Evolutionary conservation across 2,888 invertebrate genomes (phyloP).

Genomic region (Eledone cirrhosa): DNA sequence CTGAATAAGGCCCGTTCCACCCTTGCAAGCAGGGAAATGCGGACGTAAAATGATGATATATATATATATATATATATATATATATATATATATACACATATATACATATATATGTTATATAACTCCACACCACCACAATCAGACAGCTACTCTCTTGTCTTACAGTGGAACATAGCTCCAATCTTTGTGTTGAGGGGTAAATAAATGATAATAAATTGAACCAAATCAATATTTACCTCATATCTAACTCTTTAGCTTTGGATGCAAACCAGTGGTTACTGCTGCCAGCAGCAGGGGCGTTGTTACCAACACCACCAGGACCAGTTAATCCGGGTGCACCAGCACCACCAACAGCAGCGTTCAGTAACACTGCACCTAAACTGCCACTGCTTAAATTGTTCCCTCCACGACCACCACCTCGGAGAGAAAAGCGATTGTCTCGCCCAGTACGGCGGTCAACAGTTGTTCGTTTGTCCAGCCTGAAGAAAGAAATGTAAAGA

Average conservation of each 20-base stretch:
- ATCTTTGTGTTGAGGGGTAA: neutral
- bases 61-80: no score
- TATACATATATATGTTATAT: no score
- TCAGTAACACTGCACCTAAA: constrained; percentile 34
- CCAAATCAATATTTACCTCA: constrained; percentile 21
- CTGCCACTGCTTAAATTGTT: constrained; percentile 33
- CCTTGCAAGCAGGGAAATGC: no score
- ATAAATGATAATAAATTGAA: neutral
- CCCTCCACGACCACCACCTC: constrained; percentile 39
- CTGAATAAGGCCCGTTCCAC: no score
- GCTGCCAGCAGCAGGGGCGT: constrained; percentile 15
- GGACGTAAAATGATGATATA: no score
- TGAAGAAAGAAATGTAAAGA: no score
- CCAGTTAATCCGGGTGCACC: neutral
- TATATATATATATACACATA: no score
- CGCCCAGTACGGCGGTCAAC: constrained; percentile 39
- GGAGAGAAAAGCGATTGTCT: constrained; percentile 37
- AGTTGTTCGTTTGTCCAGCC: constrained; percentile 33
- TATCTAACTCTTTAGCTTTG: constrained; percentile 22
- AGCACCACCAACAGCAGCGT: neutral
- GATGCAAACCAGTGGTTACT: constrained; percentile 35
- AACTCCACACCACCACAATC: neutral
- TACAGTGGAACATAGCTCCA: neutral
- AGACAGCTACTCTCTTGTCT: neutral
- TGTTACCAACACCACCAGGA: neutral